Evolutionary conservation across 2,113 vertebrate genomes (phyloP).

Genomic region (Zosterops pallidus): DNA sequence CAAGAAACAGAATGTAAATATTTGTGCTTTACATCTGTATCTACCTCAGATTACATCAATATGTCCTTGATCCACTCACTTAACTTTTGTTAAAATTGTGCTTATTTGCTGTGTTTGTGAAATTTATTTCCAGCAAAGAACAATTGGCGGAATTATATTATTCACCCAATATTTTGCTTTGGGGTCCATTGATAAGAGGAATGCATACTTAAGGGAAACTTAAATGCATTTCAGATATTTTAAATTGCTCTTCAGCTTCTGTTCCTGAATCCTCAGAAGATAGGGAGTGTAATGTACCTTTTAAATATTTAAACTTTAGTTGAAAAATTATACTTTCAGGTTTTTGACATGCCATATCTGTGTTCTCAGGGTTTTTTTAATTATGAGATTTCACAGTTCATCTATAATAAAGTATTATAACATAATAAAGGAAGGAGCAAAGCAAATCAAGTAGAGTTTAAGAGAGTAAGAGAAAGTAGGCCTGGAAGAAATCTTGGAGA

Average conservation of each 20-base stretch:
- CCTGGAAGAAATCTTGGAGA: not conserved
- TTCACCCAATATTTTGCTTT: not conserved
- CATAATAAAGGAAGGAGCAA: not conserved
- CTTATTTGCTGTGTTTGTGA: not conserved
- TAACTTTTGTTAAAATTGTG: not conserved
- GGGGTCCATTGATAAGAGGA: not conserved
- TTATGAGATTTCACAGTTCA: not conserved
- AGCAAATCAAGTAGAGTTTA: not conserved
- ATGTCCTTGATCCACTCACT: not conserved
- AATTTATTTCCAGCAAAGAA: not conserved
- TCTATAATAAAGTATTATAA: not conserved
- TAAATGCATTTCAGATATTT: not conserved
- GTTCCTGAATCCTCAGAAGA: not conserved
- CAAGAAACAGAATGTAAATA: not conserved
- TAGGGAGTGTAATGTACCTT: not conserved
- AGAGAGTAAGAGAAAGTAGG: not conserved
- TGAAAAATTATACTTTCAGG: not conserved
- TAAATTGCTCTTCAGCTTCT: not conserved
- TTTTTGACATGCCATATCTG: not conserved
- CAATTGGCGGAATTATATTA: not conserved
- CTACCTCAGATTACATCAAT: not conserved
- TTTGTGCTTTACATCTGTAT: not conserved
- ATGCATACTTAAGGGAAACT: not conserved
- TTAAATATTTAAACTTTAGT: not conserved
- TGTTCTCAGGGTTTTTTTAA: not conserved